Percentiles rank a stretch among this genome's conserved stretches.
These are phyloP conservation scores for Cirrhinus mrigala DNA, from an alignment of 2,797 vertebrate species.

Conservation along the genomic window DNA sequence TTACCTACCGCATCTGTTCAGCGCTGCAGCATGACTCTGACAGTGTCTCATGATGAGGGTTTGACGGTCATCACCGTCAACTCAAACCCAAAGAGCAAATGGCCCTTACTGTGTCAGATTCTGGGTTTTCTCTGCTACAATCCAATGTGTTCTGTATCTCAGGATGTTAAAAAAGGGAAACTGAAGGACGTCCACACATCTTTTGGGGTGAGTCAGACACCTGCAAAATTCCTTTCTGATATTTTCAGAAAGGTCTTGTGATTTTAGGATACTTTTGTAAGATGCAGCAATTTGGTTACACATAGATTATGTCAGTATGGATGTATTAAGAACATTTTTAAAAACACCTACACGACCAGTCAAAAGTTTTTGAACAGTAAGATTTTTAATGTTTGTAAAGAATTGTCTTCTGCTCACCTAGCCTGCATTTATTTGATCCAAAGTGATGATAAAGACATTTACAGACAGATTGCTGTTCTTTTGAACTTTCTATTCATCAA, in stretches of 20 bases:
- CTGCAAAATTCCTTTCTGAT: neutral
- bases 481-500: too few species aligned
- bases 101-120: slow-evolving; percentile 73
- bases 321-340: too few species aligned
- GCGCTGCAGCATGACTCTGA: slow-evolving; percentile 70
- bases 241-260: neutral
- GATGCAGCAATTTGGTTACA: too few species aligned
- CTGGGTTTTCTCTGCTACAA: slow-evolving; percentile 72
- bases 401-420: too few species aligned
- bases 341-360: too few species aligned
- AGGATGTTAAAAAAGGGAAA: slow-evolving; percentile 46
- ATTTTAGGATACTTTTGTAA: neutral
- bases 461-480: too few species aligned
- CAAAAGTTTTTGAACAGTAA: too few species aligned
- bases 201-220: slow-evolving; percentile 66
- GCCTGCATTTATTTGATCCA: too few species aligned
- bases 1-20: neutral
- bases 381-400: too few species aligned
- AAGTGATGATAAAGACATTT: too few species aligned
- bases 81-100: slow-evolving; percentile 66
- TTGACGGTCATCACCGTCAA: slow-evolving; percentile 71
- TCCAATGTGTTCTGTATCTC: slow-evolving; percentile 67
- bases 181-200: slow-evolving; percentile 53
- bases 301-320: too few species aligned
- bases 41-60: slow-evolving; percentile 62